Evolutionary conservation across 2,113 vertebrate species (phyloP).

Genomic region (Galemys pyrenaicus): DNA sequence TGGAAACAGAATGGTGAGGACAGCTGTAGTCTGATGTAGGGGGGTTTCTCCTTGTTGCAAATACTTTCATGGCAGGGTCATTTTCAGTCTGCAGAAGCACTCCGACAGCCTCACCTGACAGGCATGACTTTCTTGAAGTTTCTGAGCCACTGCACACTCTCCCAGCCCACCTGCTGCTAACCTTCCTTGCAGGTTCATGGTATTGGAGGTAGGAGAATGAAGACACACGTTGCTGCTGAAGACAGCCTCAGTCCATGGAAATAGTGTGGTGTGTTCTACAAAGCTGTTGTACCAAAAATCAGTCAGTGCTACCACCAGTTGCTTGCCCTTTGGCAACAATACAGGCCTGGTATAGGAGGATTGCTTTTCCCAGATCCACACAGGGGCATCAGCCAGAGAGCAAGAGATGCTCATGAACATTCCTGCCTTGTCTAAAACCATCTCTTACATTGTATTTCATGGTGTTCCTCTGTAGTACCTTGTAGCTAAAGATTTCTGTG

Average conservation of each 20-base stretch:
- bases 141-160: accelerated
- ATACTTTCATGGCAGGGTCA: accelerated
- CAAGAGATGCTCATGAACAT: background rate
- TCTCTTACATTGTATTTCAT: background rate
- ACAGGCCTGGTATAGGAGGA: background rate
- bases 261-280: background rate
- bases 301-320: too few relatives aligned
- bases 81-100: background rate
- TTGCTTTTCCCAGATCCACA: background rate
- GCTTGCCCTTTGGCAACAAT: background rate
- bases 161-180: accelerated
- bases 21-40: background rate
- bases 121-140: background rate
- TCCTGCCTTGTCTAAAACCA: background rate
- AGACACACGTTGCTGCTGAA: accelerated
- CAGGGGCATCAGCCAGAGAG: background rate
- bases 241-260: background rate
- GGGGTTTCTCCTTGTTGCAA: background rate
- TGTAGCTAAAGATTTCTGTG: slow-evolving; percentile 32
- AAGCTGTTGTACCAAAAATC: background rate
- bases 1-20: background rate
- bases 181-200: background rate
- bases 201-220: background rate
- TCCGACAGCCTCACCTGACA: background rate
- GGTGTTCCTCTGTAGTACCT: background rate